Evolutionary conservation across 64 coral and sea anemone species (phyloP).

Genomic region (Acropora tenuis): DNA sequence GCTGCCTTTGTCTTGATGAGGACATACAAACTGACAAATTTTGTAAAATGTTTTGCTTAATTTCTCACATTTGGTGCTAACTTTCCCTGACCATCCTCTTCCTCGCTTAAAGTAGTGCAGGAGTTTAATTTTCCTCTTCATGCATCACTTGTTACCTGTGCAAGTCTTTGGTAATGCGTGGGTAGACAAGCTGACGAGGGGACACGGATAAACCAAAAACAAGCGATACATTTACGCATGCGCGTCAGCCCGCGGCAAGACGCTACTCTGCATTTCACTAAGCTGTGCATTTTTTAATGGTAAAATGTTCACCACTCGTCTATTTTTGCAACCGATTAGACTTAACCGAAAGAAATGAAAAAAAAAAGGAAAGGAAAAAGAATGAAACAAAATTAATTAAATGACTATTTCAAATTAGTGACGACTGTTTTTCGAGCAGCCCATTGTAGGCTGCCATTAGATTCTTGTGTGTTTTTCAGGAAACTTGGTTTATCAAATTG

Average conservation of each 20-base stretch:
- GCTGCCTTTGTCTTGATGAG: neutral
- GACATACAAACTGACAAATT: neutral
- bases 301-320: neutral
- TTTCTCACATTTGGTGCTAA: neutral
- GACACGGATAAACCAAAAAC: slow-evolving; percentile 29
- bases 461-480: too few species aligned
- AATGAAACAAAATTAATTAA: neutral
- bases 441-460: too few species aligned
- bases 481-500: too few species aligned
- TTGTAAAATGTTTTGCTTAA: neutral
- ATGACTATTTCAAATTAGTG: neutral
- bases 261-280: neutral
- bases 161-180: neutral
- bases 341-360: too few species aligned
- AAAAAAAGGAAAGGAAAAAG: neutral
- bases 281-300: neutral
- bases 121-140: neutral
- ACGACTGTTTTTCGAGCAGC: neutral
- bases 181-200: neutral
- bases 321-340: neutral
- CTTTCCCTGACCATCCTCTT: neutral
- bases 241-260: neutral
- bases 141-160: neutral
- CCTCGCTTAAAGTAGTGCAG: too few species aligned
- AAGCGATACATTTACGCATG: slow-evolving; percentile 42